These are phyloP conservation scores for Oreochromis niloticus DNA, from an alignment of 2,113 vertebrate species.

Conservation along the genomic window DNA sequence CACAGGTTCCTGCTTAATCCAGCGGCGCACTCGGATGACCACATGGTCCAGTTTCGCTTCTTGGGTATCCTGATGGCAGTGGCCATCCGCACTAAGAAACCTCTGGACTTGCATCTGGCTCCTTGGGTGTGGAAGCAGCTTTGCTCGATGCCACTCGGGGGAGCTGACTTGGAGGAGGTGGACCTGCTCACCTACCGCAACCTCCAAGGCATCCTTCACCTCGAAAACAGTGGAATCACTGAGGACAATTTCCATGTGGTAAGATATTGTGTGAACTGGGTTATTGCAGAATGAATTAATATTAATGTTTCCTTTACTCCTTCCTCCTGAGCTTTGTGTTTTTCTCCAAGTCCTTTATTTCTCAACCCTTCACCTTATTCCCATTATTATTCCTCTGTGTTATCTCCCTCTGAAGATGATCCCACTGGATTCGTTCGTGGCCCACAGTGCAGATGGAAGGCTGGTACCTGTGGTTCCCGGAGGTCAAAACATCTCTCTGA, in stretches of 20 bases:
- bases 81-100: conserved; percentile 78
- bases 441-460: conserved; percentile 74
- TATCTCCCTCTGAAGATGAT: conserved; percentile 70
- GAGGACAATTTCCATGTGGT: conserved; percentile 81
- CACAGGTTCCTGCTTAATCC: conserved; percentile 77
- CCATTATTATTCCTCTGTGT: neutral
- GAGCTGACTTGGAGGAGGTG: conserved; percentile 76
- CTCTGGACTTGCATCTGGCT: conserved; percentile 76
- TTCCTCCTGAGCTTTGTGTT: neutral
- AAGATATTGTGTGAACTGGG: neutral
- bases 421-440: conserved; percentile 76
- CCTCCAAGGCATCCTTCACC: conserved; percentile 75
- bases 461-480: conserved; percentile 75
- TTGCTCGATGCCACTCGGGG: conserved; percentile 73
- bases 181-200: conserved; percentile 77
- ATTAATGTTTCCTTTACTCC: neutral
- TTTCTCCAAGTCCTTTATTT: neutral
- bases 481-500: conserved; percentile 73
- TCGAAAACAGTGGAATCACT: conserved; percentile 77
- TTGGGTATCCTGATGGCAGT: conserved; percentile 80
- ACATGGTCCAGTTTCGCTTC: conserved; percentile 77
- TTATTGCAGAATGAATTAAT: neutral
- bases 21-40: conserved; percentile 65
- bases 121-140: conserved; percentile 81
- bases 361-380: neutral